These are phyloP conservation scores for Rallus crepitans DNA, from an alignment of 2,797 vertebrate genomes.

Conservation along the genomic window DNA sequence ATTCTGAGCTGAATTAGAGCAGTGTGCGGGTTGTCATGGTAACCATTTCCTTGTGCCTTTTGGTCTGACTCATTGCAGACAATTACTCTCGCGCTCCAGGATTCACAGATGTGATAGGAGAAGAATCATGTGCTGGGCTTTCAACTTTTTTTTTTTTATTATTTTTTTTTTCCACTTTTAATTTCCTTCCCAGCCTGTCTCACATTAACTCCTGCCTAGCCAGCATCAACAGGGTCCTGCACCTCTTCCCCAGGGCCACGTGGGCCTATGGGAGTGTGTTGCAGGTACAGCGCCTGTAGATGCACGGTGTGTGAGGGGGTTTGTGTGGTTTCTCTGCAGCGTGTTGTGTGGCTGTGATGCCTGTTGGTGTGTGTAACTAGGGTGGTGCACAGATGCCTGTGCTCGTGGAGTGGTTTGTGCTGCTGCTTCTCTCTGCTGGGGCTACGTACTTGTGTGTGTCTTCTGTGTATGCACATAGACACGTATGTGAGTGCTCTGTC, in stretches of 20 bases:
- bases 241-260: background rate
- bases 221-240: background rate
- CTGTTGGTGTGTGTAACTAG: background rate
- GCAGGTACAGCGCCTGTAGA: background rate
- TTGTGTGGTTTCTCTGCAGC: background rate
- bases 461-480: background rate
- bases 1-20: slow-evolving; percentile 79
- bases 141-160: slow-evolving; percentile 37
- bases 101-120: slow-evolving; percentile 65
- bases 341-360: background rate
- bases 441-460: rapidly evolving
- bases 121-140: slow-evolving; percentile 62
- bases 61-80: slow-evolving; percentile 79
- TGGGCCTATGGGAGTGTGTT: rapidly evolving
- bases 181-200: slow-evolving; percentile 40
- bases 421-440: background rate
- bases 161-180: slow-evolving; percentile 30
- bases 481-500: background rate
- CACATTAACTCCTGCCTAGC: slow-evolving; percentile 50
- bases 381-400: background rate
- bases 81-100: slow-evolving; percentile 70
- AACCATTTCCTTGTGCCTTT: slow-evolving; percentile 79
- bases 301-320: background rate
- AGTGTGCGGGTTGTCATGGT: slow-evolving; percentile 75
- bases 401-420: background rate